Evolutionary conservation across 2,113 vertebrate genomes (phyloP), one percentile per base, ranked within the genome.

Genomic region (Anarhynchus alexandrinus): DNA sequence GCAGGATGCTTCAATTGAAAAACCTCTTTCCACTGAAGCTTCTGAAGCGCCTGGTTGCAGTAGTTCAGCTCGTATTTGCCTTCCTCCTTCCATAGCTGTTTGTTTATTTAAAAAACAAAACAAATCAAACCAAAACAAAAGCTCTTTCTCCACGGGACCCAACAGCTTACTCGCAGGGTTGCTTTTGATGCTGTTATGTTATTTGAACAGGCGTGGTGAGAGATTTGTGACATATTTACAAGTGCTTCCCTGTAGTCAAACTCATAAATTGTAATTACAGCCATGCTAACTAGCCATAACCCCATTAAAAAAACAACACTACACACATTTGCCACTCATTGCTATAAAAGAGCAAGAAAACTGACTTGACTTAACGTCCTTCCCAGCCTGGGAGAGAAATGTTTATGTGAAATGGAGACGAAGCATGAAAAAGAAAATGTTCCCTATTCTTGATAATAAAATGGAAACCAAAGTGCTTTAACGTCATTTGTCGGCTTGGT

Each of bases 191-290:
- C 78, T 25, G 49, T 65, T 55, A 16, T 69, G 62, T 77, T 93
- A 47, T 82, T 93, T 80, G 88, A 84, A 91, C 91, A 82, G 73
- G 79, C 82, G 22, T 87, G 89, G 89, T 73, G 93, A 93, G 88
- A 89, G 93, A 87, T 65, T 77, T 90, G 85, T 89, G 94, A 95
- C 69, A 86, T 86, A 82, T 93, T 94, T 96, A 91, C 93, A 92
- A 90, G 90, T 25, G 62, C 74, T 94, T 84, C 77, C 85, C 93
- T 57, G 84, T 58, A 89, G 94, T 91, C 90, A 57, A 59, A 45
- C 67, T 54, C 94, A 62, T 92, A 82, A 92, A 90, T 87, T 70
- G 93, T 78, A 87, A 94, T 96, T 96, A 94, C 88, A 94, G 88
- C 94, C 91, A 66, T 47, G 91, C 88, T 94, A 93, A 96, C 69